Conservation (phyloP, 1,140 invertebrate genomes). For the Antheraea mylitta region DNA sequence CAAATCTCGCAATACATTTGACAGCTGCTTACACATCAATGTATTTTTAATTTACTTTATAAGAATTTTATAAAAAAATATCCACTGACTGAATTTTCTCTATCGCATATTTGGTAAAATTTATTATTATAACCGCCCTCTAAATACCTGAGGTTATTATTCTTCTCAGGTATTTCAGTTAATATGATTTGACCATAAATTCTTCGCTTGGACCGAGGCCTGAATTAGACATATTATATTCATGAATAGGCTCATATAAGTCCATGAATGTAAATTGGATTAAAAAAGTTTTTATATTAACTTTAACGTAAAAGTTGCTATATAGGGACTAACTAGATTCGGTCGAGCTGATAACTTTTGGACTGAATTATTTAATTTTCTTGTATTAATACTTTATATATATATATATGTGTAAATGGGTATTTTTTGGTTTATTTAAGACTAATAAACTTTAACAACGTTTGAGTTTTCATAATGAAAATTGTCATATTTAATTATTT, state of each 20-base stretch:
- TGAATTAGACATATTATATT: constrained; percentile 22
- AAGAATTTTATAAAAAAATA: no score
- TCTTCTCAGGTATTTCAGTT: background rate
- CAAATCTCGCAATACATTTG: no score
- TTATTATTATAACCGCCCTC: background rate
- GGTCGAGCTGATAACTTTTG: background rate
- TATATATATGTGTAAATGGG: no score
- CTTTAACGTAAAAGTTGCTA: constrained; percentile 12
- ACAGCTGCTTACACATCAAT: no score
- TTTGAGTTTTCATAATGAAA: no score
- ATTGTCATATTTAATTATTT: no score
- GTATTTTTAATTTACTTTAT: no score
- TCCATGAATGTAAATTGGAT: constrained; percentile 37
- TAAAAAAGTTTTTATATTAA: constrained; percentile 33
- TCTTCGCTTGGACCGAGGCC: background rate
- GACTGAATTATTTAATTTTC: background rate
- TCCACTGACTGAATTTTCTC: no score
- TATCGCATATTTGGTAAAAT: background rate
- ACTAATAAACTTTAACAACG: no score
- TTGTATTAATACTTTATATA: background rate
- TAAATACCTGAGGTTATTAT: background rate
- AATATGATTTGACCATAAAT: constrained; percentile 2
- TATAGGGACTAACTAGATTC: background rate
- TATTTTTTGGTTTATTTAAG: no score
- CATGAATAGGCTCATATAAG: constrained; percentile 26